Base-by-base conservation (phyloP, 2,888 invertebrate genomes). In the Lithophane leautieri region DNA sequence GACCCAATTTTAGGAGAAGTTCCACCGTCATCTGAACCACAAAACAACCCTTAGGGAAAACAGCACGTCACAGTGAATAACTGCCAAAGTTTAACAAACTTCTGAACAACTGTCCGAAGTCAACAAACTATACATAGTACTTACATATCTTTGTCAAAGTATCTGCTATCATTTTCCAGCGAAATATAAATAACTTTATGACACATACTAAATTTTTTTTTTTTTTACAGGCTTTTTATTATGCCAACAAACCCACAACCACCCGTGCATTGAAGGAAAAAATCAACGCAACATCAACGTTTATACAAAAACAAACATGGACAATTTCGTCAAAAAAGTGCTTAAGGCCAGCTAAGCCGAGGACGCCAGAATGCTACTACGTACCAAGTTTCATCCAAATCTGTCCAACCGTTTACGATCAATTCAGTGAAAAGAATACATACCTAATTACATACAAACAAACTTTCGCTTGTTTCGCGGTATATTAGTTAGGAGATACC, bases 1-100 rank as follows among this genome's bases (percentile, higher is more conserved):
- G 77, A 77, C 77, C 77, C 77, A 80, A 44, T 80, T 77, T 73
- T 22, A 28, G 50, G 62, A 16, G 54, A 71, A 56, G 50, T 73
- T 70, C 4, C 4, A 62, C 72, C 7, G 54, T 34, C 54, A 56
- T 50, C 40, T 56, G 73, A 56, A 22, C 73, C 77, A 73, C 77
- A 72, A 62, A 73, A 77, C 77, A 72, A 50, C 25, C 62, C 73
- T 73, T 50, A 73, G 62, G 72, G 62, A 25, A 61, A 80, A 70
- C 60, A 63, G 62, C 56, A 72, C 11, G 56, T n/a, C 47, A 61
- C 62, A 63, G 56, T 80, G 34, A 80, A 63, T 77, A 80, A 77
- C 62, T 73, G 77, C 56, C 80, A 58, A 77, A 77, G 56, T 77
- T 80, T 50, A 25, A 12, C 40, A 1, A 72, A 77, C 42, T 77